These are phyloP conservation scores for Siniperca scherzeri DNA, from an alignment of 2,797 vertebrate species.

Conservation along the genomic window DNA sequence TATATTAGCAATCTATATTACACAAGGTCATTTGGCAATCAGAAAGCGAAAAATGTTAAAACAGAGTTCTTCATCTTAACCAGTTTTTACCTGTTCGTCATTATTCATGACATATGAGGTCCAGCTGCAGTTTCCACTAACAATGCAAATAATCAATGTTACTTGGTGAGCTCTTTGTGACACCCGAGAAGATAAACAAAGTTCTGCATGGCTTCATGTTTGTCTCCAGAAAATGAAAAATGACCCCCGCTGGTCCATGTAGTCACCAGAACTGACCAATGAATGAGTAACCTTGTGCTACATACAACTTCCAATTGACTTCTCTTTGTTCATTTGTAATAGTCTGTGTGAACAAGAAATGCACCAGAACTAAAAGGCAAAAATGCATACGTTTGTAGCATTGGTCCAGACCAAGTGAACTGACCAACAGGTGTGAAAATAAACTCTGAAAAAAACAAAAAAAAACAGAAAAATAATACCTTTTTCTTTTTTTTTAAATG, in stretches of 20 bases:
- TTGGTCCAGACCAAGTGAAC: no score
- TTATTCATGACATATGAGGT: no score
- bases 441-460: no score
- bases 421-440: no score
- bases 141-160: background rate
- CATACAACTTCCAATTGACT: background rate
- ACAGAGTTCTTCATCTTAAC: background rate
- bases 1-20: background rate
- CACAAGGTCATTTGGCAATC: background rate
- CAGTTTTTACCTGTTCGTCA: no score
- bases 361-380: no score
- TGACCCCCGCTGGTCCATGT: background rate
- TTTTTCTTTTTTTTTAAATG: no score
- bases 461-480: no score
- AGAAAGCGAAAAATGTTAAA: background rate
- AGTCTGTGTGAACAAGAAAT: background rate
- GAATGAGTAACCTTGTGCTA: no score
- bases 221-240: background rate
- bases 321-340: background rate
- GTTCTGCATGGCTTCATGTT: background rate
- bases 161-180: background rate
- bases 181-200: background rate
- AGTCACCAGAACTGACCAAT: no score
- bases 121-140: no score
- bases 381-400: no score